Base-by-base conservation (phyloP, 2,888 invertebrate genomes). In the Dryocosmus kuriphilus region DNA sequence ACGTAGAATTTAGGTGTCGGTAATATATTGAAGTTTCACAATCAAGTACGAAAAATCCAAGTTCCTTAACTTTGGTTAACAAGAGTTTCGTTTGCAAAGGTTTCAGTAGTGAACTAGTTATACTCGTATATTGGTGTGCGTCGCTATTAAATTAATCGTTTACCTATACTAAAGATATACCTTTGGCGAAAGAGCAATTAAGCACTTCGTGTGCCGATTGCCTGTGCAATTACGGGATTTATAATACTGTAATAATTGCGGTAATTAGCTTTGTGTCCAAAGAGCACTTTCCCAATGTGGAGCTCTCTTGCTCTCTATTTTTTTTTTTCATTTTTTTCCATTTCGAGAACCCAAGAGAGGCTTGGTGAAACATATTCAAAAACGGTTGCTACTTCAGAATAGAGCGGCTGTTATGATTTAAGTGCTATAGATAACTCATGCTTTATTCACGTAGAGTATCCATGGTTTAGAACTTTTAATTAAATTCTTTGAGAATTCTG, bases 191-290 rank as follows among this genome's bases (percentile, higher is more conserved):
- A 83, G 82, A 83, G 85, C 86, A 88, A 89, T 89, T 89, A 89
- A 86, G 85, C 85, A 84, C 89, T 89, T 83, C 79, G 84, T 79
- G 80, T 82, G 84, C 85, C 85, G 86, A 89, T 88, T 88, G 87
- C 85, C 84, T 82, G 83, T 75, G 86, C 87, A 88, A 88, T 88
- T 88, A 88, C 83, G 83, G 83, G 85, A 87, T 88, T 88, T 88
- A 87, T 86, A 87, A 88, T 87, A 86, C 86, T 85, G 85, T 83
- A 84, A 84, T 87, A 89, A 88, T 87, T 87, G 85, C 86, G 82
- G 87, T 87, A 87, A 88, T 89, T 89, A 88, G 80, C 85, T 83
- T 84, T 83, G 83, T 85, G 83, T 79, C 82, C 81, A 81, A 80
- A 83, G 85, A 84, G 81, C 84, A 83, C 83, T 79, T 74, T 71